Conservation (phyloP, 2,888 invertebrate genomes). For the Drosophila nr. fundita region DNA sequence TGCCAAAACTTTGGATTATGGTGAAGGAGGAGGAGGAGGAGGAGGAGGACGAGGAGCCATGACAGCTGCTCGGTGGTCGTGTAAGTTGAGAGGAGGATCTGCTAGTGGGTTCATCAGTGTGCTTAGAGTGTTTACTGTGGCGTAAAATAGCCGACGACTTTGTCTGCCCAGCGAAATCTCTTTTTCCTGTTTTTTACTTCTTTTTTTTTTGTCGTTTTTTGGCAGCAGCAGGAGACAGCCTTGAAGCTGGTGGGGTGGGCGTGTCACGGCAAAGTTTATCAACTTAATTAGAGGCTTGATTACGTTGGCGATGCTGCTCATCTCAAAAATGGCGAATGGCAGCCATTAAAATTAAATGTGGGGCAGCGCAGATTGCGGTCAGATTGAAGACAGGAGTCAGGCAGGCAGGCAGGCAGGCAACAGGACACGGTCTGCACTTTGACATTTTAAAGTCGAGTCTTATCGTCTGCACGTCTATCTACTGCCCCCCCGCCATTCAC, state of each 20-base stretch:
- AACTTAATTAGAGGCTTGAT: constrained; percentile 80
- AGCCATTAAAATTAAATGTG: constrained; percentile 72
- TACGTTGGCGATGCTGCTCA: constrained; percentile 61
- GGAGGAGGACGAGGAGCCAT: constrained; percentile 23
- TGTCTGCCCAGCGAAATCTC: constrained; percentile 56
- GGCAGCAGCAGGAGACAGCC: neutral
- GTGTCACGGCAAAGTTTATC: constrained; percentile 70
- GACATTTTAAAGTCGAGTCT: constrained; percentile 71
- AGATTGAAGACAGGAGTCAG: neutral
- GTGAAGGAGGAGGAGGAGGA: neutral
- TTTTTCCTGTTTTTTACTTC: constrained; percentile 18
- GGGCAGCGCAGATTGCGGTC: constrained; percentile 37
- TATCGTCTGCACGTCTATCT: constrained; percentile 55
- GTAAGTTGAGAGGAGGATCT: constrained; percentile 41
- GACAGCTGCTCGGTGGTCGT: constrained; percentile 62
- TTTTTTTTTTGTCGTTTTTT: constrained; percentile 1
- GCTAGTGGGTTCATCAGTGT: constrained; percentile 15
- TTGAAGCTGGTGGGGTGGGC: constrained; percentile 18
- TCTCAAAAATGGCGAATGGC: constrained; percentile 39
- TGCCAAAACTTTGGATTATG: constrained; percentile 57
- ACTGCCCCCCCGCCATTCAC: neutral
- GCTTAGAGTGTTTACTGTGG: constrained; percentile 58
- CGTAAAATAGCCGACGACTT: constrained; percentile 74
- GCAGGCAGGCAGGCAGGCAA: neutral
- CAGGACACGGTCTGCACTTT: constrained; percentile 52